Percentiles rank a stretch among this genome's conserved stretches.
phyloP scores from a whole-genome alignment of 53 echinoderm and acorn worm genomes.

The Holothuria scabra region DNA sequence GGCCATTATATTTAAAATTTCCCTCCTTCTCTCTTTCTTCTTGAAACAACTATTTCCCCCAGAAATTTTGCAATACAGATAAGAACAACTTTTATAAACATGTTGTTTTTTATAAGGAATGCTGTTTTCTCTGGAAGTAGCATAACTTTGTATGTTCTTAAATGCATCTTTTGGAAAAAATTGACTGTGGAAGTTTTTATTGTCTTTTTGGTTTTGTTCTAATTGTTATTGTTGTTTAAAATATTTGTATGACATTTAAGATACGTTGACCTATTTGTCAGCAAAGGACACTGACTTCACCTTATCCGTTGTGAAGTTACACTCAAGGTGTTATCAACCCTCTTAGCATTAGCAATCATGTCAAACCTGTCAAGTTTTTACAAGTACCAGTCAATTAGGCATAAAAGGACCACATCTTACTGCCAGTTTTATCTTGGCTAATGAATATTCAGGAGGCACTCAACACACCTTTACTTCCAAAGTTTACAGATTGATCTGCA shows the following conservation, averaged over 20 bases:
- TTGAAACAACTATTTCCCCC: no score
- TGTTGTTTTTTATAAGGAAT: no score
- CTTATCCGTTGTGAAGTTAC: slow-evolving; percentile 13
- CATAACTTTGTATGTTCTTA: no score
- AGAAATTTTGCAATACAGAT: no score
- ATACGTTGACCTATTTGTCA: slow-evolving; percentile 23
- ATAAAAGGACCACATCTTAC: slow-evolving; percentile 20
- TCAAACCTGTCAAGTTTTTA: slow-evolving; percentile 33
- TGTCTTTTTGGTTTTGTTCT: no score
- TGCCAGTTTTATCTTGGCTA: slow-evolving; percentile 3
- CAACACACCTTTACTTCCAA: slow-evolving; percentile 28
- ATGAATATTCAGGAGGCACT: slow-evolving; percentile 44
- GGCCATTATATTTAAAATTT: no score
- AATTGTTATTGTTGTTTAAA: no score
- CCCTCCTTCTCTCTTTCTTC: no score
- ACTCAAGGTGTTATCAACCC: slow-evolving; percentile 39
- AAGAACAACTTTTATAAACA: no score
- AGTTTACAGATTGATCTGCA: slow-evolving; percentile 33
- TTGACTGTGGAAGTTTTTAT: no score
- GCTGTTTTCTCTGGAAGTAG: no score
- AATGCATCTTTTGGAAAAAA: no score
- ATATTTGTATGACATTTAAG: background rate
- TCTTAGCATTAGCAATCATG: slow-evolving; percentile 21
- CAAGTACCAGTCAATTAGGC: slow-evolving; percentile 49
- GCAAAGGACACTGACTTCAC: slow-evolving; percentile 30